Conservation (phyloP, 2,113 vertebrate genomes). For the Peromyscus maniculatus region DNA sequence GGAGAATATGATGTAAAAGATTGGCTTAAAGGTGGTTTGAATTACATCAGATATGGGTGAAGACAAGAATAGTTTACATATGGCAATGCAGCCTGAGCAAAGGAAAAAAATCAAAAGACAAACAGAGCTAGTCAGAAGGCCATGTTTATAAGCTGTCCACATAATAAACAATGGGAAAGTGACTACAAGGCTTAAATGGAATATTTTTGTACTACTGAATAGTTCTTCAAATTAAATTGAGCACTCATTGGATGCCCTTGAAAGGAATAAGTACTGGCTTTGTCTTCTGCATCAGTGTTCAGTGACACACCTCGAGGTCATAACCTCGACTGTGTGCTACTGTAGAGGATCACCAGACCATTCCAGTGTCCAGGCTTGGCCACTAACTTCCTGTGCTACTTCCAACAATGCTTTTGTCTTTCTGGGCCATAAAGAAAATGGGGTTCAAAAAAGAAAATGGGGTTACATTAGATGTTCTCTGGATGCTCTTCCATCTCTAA, state of each 20-base stretch:
- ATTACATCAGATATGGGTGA: not conserved
- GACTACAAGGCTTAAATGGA: not conserved
- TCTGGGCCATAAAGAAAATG: constrained; percentile 16
- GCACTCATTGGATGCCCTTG: not conserved
- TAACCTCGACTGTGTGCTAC: not conserved
- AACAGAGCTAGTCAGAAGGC: not conserved
- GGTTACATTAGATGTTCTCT: constrained; percentile 4
- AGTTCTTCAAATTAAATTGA: constrained; percentile 22
- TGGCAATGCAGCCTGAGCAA: not conserved
- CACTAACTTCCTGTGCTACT: constrained; percentile 23
- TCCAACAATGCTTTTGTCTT: constrained; percentile 56
- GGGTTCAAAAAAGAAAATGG: not conserved
- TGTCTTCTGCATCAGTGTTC: not conserved
- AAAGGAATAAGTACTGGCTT: constrained; percentile 16
- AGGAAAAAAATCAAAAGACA: not conserved
- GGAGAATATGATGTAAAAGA: not conserved
- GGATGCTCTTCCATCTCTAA: constrained; percentile 5
- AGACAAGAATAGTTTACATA: not conserved
- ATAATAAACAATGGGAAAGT: constrained; percentile 8
- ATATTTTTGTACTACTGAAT: constrained; percentile 21
- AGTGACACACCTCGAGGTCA: not conserved
- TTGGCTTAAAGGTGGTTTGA: constrained; percentile 26
- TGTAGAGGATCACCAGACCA: constrained; percentile 23
- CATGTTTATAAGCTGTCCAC: not conserved
- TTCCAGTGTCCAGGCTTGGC: not conserved